Conservation (phyloP, 2,113 vertebrate genomes). For the Epinephelus lanceolatus region DNA sequence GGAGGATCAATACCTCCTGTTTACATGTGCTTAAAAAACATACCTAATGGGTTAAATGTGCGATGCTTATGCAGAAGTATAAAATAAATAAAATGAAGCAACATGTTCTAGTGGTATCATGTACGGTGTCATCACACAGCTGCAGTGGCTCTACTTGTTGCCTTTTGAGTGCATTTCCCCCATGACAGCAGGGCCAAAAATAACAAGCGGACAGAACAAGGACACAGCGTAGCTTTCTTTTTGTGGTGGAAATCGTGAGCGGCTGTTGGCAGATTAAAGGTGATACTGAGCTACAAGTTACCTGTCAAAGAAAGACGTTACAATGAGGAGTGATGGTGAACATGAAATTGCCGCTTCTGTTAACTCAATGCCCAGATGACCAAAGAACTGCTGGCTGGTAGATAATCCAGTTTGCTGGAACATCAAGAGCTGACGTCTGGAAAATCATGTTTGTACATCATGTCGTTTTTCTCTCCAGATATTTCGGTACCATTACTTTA, state of each 20-base stretch:
- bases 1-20: not conserved
- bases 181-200: not conserved
- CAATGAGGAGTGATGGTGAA: not conserved
- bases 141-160: not conserved
- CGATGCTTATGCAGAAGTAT: not conserved
- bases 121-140: not conserved
- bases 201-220: not conserved
- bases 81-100: not conserved
- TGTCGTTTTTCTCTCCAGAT: not conserved
- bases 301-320: not conserved
- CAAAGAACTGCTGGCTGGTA: not conserved
- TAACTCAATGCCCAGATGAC: not conserved
- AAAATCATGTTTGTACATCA: not conserved
- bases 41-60: not conserved
- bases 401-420: not conserved
- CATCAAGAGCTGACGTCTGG: not conserved
- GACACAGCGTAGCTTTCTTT: not conserved
- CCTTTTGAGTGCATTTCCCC: not conserved
- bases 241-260: not conserved
- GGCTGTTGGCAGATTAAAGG: not conserved
- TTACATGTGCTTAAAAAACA: not conserved
- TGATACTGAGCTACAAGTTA: not conserved
- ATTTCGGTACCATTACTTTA: not conserved
- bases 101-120: not conserved
- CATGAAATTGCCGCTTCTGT: not conserved